These are phyloP conservation scores for Boloria selene DNA, from an alignment of 2,888 invertebrate species.

Conservation along the genomic window DNA sequence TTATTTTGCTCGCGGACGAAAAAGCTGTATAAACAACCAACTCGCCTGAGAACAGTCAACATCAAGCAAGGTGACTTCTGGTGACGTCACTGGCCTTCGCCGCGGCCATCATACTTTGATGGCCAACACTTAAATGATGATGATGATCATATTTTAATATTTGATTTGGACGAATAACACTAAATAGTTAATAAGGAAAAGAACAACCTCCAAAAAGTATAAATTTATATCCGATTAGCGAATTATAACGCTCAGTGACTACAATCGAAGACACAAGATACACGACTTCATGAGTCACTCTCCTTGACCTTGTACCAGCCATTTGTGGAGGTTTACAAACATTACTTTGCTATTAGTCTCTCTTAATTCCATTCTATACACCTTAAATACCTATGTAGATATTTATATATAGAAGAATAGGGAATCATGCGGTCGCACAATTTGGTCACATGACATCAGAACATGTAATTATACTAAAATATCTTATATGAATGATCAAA, in stretches of 20 bases:
- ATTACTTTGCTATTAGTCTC: too few species aligned
- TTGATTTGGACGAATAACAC: not conserved
- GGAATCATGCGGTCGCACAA: too few species aligned
- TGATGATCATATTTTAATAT: not conserved
- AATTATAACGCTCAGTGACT: conserved; percentile 4
- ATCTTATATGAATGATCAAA: too few species aligned
- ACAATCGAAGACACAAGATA: conserved; percentile 3
- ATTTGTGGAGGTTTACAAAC: conserved; percentile 2
- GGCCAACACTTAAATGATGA: not conserved
- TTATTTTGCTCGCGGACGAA: conserved; percentile 26
- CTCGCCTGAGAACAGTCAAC: conserved; percentile 13
- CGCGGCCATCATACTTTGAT: conserved; percentile 5
- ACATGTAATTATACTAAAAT: too few species aligned
- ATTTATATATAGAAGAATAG: too few species aligned
- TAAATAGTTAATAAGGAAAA: not conserved
- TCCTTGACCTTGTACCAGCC: conserved; percentile 11
- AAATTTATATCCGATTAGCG: conserved; percentile 13
- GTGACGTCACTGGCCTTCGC: conserved; percentile 31
- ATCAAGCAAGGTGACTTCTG: conserved; percentile 29
- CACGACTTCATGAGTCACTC: conserved; percentile 1
- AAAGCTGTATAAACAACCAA: conserved; percentile 27
- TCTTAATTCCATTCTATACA: too few species aligned
- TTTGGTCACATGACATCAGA: too few species aligned
- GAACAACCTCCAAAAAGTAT: not conserved
- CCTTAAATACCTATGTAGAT: too few species aligned